These are phyloP conservation scores for Chauna torquata DNA, from an alignment of 2,113 vertebrate genomes.

Conservation along the genomic window DNA sequence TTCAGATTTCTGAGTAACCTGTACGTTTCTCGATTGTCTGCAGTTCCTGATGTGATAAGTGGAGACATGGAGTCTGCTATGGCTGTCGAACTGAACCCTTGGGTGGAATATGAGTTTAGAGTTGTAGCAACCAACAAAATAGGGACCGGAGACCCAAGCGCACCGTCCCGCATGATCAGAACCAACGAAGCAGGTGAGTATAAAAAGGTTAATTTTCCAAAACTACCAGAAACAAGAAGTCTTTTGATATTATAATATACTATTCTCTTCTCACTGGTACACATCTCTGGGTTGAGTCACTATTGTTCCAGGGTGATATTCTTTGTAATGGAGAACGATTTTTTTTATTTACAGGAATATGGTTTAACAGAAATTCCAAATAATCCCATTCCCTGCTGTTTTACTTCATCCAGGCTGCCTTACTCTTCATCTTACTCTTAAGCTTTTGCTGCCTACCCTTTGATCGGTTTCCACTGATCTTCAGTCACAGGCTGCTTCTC, in stretches of 20 bases:
- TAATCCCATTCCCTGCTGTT: neutral
- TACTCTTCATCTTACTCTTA: neutral
- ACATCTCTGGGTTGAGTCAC: neutral
- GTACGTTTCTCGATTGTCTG: neutral
- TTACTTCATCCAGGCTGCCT: neutral
- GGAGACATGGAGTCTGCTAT: conserved; percentile 96
- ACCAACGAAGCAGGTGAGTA: conserved; percentile 93
- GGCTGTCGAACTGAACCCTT: conserved; percentile 93
- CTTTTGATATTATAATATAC: neutral
- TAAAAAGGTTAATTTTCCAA: neutral
- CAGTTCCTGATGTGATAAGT: conserved; percentile 91
- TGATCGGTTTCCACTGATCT: neutral
- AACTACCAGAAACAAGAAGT: neutral
- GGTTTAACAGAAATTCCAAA: neutral
- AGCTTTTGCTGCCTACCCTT: neutral
- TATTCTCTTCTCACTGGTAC: neutral
- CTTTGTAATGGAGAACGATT: neutral
- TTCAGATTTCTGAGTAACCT: neutral
- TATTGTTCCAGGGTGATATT: neutral
- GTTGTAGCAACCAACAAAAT: conserved; percentile 94
- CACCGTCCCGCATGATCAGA: conserved; percentile 86
- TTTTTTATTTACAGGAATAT: neutral
- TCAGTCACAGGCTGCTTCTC: neutral
- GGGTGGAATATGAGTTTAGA: conserved; percentile 98
- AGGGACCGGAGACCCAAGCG: conserved; percentile 93